Conservation (phyloP, 2,888 invertebrate species). For the Tipula helvola region DNA sequence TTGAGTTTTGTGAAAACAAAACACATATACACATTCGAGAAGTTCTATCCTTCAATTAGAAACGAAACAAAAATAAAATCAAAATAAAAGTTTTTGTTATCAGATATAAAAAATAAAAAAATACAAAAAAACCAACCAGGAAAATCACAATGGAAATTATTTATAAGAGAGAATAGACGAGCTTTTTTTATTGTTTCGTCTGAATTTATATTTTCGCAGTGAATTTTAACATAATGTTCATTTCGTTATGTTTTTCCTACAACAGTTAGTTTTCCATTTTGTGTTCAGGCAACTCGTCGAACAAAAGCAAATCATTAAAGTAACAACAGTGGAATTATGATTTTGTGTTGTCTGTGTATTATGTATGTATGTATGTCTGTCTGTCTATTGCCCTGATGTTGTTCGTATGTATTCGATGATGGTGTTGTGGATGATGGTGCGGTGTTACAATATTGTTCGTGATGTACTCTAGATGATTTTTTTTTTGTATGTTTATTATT, state of each 20-base stretch:
- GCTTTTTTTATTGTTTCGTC: not conserved
- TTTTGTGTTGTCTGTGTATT: not conserved
- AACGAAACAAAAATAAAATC: not conserved
- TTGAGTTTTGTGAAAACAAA: not conserved
- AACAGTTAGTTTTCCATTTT: not conserved
- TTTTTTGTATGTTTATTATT: not conserved
- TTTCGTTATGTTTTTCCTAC: not conserved
- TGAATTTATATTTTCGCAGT: slow-evolving; percentile 4
- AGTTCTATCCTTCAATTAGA: not conserved
- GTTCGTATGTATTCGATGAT: not conserved
- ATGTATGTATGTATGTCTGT: not conserved
- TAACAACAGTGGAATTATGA: not conserved
- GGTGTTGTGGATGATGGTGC: not conserved
- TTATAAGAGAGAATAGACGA: not conserved
- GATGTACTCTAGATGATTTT: not conserved
- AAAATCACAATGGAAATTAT: not conserved
- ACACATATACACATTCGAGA: not conserved
- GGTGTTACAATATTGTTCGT: not conserved
- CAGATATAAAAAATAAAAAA: not conserved
- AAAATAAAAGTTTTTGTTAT: not conserved
- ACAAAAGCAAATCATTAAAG: not conserved
- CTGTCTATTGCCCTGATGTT: not conserved
- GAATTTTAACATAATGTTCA: not conserved
- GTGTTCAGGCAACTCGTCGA: not conserved
- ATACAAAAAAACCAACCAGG: not conserved